Base-by-base conservation (phyloP, 2,113 vertebrate genomes). In the Phasianus colchicus region DNA sequence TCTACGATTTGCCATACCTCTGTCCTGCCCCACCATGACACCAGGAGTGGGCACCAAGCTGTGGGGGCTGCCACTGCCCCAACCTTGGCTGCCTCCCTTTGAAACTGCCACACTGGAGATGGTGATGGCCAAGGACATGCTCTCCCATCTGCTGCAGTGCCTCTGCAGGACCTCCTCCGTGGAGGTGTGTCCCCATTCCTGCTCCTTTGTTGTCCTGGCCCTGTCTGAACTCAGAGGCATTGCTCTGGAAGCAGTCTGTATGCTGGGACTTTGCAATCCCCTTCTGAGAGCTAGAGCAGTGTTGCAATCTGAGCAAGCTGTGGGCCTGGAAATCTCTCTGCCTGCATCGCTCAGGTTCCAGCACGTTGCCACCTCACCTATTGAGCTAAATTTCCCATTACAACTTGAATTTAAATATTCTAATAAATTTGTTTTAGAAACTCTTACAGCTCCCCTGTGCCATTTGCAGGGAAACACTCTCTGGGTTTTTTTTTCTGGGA, bases 401-500 rank as follows among this genome's bases (percentile, higher is more conserved):
- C 86, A 92, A 77, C 90, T 93, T 60, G 88, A 92, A 96, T 96
- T 84, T 94, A 91, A 96, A 92, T 95, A 93, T 95, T 97, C 95
- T 92, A 90, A 94, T 94, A 96, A 77, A 88, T 96, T 94, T 95
- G 80, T 94, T 97, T 94, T 92, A 95, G 96, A 95, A 96, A 95
- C 82, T 92, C 96, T 96, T 93, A 66, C 71, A 52, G 95, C 87
- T 96, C 94, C 96, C 95, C 86, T 50, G 90, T 90, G 97, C 89
- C 94, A 78, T 97, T 96, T 96, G 86, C 86, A 86, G 95, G 97
- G 93, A 96, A 95, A 86, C 87, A 92, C 94, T 93, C 94, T 91
- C 89, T 64, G 50, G 74, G 22, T 24, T 94, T 96, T 96, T 95
- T 94, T 97, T 92, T 97, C 96, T 97, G 94, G 96, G 97, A 98